Evolutionary conservation across 2,888 invertebrate species (phyloP), one percentile per base, ranked within the genome.

Genomic region (Eretmocerus hayati): DNA sequence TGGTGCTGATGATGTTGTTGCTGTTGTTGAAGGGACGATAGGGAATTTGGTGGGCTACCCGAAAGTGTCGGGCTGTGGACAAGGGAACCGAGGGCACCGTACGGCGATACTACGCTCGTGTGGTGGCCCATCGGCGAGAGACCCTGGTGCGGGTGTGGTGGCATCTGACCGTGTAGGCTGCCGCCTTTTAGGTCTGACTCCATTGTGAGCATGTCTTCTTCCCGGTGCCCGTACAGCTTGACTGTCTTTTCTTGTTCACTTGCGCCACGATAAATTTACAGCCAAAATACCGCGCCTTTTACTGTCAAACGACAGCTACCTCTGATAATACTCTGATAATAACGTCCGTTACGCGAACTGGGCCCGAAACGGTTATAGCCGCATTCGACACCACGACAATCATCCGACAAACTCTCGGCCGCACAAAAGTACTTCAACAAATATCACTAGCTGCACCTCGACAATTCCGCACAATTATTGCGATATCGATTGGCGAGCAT

Each of bases 181-280:
- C 88, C 87, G 75, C 89, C 89, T 73, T 90, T 90, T 76, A 90
- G 80, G 75, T 90, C 90, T 76, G 87, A 81, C 81, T 90, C 90
- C 89, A 90, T 89, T 76, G 89, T 90, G 77, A 90, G 77, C 90
- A 90, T 90, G 69, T 85, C 86, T 74, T 81, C 81, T 77, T 84
- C 85, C 81, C 84, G 79, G 77, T 82, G 84, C 75, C 84, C 81
- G 83, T 83, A 87, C 87, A 86, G 86, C 77, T 86, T 86, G 86
- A 45, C 75, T 77, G 80, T 55, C 56, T 59, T 66, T 67, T 26
- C 38, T 33, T 44, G 43, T 32, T 26, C 16, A 33, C 18, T 22
- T 32, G 22, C 36, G 33, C 41, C 23, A 37, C 41, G 33, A 41
- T 18, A 48, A 41, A 21, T 30, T n/a, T n/a, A n/a, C n/a, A n/a